A percentile compares a stretch with the other conserved stretches of the same genome.
phyloP scores from a whole-genome alignment of 92 coral and sea anemone genomes.

The Parazoanthus swiftii region DNA sequence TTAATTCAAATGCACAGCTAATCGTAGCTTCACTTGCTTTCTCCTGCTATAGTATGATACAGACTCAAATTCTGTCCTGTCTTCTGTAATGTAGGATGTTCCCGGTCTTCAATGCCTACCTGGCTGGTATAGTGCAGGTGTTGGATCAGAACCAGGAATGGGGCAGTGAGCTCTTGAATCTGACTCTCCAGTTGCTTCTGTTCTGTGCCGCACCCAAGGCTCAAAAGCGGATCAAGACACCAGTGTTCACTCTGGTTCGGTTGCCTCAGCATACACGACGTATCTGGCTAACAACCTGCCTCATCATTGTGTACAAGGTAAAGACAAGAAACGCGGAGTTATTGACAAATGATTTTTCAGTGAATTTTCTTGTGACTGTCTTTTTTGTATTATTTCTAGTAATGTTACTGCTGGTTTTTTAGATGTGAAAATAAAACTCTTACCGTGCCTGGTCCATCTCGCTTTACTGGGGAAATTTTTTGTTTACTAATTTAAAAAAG shows the following conservation, averaged over 20 bases:
- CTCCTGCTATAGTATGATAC: no score
- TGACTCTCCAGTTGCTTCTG: constrained; percentile 85
- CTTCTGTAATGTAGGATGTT: constrained; percentile 60
- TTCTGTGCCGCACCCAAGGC: constrained; percentile 98
- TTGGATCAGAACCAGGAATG: constrained; percentile 95
- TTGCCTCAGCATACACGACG: constrained; percentile 80
- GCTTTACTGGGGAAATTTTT: no score
- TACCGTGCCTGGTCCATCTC: no score
- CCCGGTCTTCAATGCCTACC: constrained; percentile 97
- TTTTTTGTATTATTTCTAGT: no score
- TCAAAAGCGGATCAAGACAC: constrained; percentile 79
- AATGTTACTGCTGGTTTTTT: no score
- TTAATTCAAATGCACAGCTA: no score
- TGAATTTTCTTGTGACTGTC: no score
- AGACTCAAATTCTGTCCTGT: no score
- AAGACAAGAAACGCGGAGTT: background rate
- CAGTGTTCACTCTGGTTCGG: constrained; percentile 81
- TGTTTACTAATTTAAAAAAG: no score
- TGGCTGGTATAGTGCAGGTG: constrained; percentile 94
- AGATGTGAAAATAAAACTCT: no score
- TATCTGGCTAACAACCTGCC: constrained; percentile 89
- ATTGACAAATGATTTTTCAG: no score
- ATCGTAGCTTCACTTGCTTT: no score
- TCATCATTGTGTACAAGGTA: constrained; percentile 93
- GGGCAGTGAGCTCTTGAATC: constrained; percentile 91